Percentiles rank a stretch among this genome's conserved stretches.
These are phyloP conservation scores for Frankliniella fusca DNA, from an alignment of 2,888 invertebrate species.

Conservation along the genomic window DNA sequence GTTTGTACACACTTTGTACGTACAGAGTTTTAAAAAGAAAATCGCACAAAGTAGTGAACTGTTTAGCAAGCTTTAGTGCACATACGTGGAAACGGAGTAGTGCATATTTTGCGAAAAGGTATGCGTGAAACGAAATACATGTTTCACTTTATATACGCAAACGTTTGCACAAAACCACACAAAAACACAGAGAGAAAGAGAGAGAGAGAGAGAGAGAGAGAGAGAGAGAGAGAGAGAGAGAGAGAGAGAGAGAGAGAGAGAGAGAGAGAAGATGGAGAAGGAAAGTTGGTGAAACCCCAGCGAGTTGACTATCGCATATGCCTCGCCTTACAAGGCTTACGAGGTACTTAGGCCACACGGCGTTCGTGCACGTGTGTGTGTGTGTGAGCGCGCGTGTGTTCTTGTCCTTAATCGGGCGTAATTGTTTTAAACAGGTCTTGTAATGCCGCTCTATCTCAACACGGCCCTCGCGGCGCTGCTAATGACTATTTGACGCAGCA, in stretches of 20 bases:
- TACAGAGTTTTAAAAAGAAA: too few relatives aligned
- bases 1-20: too few relatives aligned
- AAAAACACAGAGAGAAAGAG: background rate
- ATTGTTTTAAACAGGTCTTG: slow-evolving; percentile 25
- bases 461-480: background rate
- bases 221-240: background rate
- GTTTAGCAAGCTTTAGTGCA: too few relatives aligned
- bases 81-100: too few relatives aligned
- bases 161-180: too few relatives aligned
- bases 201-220: background rate
- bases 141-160: background rate
- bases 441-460: background rate
- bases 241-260: too few relatives aligned
- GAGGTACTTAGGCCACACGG: background rate
- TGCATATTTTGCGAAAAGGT: background rate
- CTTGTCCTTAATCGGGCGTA: slow-evolving; percentile 20
- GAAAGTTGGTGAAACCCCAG: background rate
- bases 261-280: background rate
- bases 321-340: slow-evolving; percentile 6
- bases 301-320: slow-evolving; percentile 13
- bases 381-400: background rate
- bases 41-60: too few relatives aligned
- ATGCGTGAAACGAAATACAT: background rate
- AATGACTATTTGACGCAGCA: slow-evolving; percentile 18
- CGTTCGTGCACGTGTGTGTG: background rate